Evolutionary conservation across 2,888 invertebrate species (phyloP), one percentile per base, ranked within the genome.

Genomic region (Ormyrus nitidulus): DNA sequence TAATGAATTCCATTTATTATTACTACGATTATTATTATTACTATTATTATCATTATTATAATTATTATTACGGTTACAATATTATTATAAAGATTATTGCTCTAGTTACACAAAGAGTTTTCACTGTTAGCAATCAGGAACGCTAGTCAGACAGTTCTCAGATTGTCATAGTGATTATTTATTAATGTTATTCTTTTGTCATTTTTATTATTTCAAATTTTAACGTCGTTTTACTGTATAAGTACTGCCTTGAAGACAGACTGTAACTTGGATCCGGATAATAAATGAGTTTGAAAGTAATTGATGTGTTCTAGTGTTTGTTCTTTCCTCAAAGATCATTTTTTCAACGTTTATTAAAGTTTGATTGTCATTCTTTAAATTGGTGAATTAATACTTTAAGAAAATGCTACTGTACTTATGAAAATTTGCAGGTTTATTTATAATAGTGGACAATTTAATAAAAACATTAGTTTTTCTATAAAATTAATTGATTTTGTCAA

Each of bases 161-260:
- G 59, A 72, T 77, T 79, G 58, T 73, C 58, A 73, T 69, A 73
- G 68, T 56, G 9, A 68, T 81, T 79, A 81, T 79, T 81, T 81
- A 81, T 79, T 48, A 81, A 76, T 76, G 79, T 81, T 79, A 81
- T 70, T 77, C 64, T 79, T 79, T 81, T 79, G 66, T 70, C 62
- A 70, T 79, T 77, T 74, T 74, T 75, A 77, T 82, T 58, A 75
- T 74, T 82, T 77, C 13, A 75, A 74, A 74, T 64, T 80, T 80
- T 81, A 71, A 78, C 56, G 53, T 72, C 75, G 66, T 80, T 83
- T 85, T 87, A 87, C 85, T 87, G 86, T 87, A 85, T 86, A 87
- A 88, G 86, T 87, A 87, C 87, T 87, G 86, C 87, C 86, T 88
- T 85, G 85, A 85, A 84, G 86, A 87, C 87, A 87, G 87, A 86